A percentile compares a stretch with the other conserved stretches of the same genome.
phyloP scores from a whole-genome alignment of 2,888 invertebrate genomes.

The Eulithis testata region DNA sequence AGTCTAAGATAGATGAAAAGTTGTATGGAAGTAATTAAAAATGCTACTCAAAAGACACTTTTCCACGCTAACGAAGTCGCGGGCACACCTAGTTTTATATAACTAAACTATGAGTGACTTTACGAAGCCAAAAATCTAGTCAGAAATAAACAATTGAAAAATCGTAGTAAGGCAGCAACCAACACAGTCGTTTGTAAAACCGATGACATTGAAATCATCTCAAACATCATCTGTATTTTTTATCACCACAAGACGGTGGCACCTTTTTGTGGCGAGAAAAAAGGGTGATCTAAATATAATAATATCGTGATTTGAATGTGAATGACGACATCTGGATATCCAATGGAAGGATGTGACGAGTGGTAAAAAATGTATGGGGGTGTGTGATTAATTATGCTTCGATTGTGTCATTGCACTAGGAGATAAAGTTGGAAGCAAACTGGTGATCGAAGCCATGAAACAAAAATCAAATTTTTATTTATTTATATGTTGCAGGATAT shows the following conservation, averaged over 20 bases:
- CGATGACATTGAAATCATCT: conserved; percentile 25
- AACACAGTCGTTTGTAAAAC: not conserved
- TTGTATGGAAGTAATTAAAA: no score
- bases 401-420: conserved; percentile 37
- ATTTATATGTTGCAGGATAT: no score
- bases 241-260: conserved; percentile 43
- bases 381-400: conserved; percentile 53
- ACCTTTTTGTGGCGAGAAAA: conserved; percentile 49
- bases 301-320: conserved; percentile 69
- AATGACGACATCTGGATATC: conserved; percentile 68
- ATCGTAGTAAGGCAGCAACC: not conserved
- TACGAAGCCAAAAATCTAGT: no score
- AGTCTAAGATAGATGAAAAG: no score
- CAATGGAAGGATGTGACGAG: conserved; percentile 70
- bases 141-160: no score
- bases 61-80: no score
- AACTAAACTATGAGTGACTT: no score
- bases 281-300: conserved; percentile 76
- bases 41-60: no score
- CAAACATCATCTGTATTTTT: conserved; percentile 27
- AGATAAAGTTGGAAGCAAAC: conserved; percentile 13
- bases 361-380: conserved; percentile 56
- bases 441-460: no score
- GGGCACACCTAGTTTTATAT: no score
- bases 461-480: no score